phyloP scores from a whole-genome alignment of 2,797 vertebrate species.

The Hydrocynus forskahlii region DNA sequence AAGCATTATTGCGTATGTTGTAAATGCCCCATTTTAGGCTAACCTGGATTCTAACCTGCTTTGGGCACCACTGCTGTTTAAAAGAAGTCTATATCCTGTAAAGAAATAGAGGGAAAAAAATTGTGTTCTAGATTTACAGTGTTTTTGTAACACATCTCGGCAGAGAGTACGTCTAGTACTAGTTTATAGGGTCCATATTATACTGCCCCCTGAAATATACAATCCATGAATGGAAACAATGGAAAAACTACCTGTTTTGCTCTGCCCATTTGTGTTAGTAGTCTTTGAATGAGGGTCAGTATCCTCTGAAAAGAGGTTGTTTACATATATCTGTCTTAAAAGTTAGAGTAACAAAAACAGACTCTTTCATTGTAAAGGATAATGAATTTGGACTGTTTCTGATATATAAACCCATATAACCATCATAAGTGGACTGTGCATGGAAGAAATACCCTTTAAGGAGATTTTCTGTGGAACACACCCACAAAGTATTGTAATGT shows the following conservation, averaged over 20 bases:
- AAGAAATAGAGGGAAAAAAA: not conserved
- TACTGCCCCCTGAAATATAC: too few relatives aligned
- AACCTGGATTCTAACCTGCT: constrained; percentile 6
- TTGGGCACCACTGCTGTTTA: not conserved
- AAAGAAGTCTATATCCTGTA: not conserved
- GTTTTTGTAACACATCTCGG: not conserved
- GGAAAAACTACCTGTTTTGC: too few relatives aligned
- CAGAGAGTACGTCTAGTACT: not conserved
- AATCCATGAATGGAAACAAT: too few relatives aligned
- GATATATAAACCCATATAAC: not conserved
- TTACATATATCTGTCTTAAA: not conserved
- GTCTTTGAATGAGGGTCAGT: not conserved
- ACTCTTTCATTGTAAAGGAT: too few relatives aligned
- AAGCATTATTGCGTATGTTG: not conserved
- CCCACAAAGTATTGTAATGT: not conserved
- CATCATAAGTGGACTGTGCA: not conserved
- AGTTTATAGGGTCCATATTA: not conserved
- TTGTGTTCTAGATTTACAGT: not conserved
- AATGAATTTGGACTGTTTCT: too few relatives aligned
- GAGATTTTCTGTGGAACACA: not conserved
- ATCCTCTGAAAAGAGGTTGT: not conserved
- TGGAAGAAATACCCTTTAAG: not conserved
- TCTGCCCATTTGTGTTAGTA: too few relatives aligned
- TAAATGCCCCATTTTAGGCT: not conserved
- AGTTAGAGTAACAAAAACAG: not conserved